Conservation (phyloP, 2,888 invertebrate genomes). For the Pheosia tremula region DNA sequence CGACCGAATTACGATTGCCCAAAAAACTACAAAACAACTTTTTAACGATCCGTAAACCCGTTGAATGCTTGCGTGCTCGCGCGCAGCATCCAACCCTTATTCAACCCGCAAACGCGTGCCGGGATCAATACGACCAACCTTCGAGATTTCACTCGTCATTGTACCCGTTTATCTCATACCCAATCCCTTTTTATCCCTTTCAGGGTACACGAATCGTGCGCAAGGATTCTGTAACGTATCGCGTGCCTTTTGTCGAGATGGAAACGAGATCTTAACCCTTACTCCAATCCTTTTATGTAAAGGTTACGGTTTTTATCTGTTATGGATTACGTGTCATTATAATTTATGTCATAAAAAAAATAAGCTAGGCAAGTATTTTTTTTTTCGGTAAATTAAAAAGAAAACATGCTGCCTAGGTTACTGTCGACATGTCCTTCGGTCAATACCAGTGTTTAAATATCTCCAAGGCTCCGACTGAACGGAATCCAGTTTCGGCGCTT, state of each 20-base stretch:
- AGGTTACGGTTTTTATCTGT: slow-evolving; percentile 34
- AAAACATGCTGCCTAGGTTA: background rate
- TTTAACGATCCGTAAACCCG: slow-evolving; percentile 41
- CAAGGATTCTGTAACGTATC: slow-evolving; percentile 77
- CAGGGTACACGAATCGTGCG: slow-evolving; percentile 73
- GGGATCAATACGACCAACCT: slow-evolving; percentile 73
- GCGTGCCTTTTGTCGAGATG: slow-evolving; percentile 74
- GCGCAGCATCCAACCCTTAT: slow-evolving; percentile 71
- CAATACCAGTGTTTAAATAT: slow-evolving; percentile 29
- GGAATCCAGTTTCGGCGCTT: slow-evolving; percentile 58
- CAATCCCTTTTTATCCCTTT: slow-evolving; percentile 74
- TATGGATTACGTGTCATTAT: slow-evolving; percentile 11
- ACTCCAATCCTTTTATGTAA: slow-evolving; percentile 49
- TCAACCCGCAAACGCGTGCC: slow-evolving; percentile 78
- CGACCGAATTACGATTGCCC: background rate
- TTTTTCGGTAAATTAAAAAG: too few species aligned
- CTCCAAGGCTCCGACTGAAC: slow-evolving; percentile 16
- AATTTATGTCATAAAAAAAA: too few species aligned
- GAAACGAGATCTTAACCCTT: slow-evolving; percentile 65
- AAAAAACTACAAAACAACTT: slow-evolving; percentile 33
- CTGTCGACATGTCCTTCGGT: background rate
- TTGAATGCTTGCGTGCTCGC: slow-evolving; percentile 55
- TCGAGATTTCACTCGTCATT: slow-evolving; percentile 56
- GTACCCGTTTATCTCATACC: slow-evolving; percentile 65
- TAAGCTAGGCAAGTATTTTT: too few species aligned